Conservation (phyloP, 2,113 vertebrate genomes). For the Atlantisia rogersi region DNA sequence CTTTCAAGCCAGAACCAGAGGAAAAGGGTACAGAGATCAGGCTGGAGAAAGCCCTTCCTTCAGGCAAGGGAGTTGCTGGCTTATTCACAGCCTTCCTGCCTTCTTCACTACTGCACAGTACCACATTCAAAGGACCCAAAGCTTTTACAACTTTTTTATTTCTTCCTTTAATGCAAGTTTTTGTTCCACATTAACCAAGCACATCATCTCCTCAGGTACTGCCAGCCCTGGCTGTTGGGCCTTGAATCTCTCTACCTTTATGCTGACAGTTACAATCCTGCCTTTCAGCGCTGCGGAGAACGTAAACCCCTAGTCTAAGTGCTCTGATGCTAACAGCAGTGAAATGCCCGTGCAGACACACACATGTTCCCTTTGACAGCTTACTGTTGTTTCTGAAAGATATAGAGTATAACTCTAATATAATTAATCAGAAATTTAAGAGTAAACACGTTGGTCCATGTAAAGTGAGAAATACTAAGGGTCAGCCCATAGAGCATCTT, state of each 20-base stretch:
- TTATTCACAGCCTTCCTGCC: neutral
- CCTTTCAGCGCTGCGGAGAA: neutral
- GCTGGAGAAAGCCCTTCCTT: neutral
- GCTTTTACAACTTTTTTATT: neutral
- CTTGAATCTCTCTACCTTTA: neutral
- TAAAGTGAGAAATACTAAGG: neutral
- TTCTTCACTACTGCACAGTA: neutral
- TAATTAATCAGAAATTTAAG: neutral
- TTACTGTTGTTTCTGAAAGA: neutral
- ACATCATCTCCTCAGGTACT: neutral
- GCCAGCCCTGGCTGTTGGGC: neutral
- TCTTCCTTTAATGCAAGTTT: neutral
- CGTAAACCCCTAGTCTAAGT: neutral
- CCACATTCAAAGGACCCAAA: neutral
- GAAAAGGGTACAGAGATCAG: neutral
- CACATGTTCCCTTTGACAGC: fast-evolving
- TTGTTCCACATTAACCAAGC: neutral
- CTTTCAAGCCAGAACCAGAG: neutral
- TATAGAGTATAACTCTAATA: neutral
- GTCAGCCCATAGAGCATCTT: neutral
- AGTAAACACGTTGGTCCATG: neutral
- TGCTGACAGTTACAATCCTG: neutral
- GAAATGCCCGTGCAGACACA: neutral
- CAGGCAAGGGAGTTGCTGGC: fast-evolving
- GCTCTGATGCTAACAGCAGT: neutral